phyloP scores from a whole-genome alignment of 2,113 vertebrate genomes.

The Eulacestoma nigropectus region DNA sequence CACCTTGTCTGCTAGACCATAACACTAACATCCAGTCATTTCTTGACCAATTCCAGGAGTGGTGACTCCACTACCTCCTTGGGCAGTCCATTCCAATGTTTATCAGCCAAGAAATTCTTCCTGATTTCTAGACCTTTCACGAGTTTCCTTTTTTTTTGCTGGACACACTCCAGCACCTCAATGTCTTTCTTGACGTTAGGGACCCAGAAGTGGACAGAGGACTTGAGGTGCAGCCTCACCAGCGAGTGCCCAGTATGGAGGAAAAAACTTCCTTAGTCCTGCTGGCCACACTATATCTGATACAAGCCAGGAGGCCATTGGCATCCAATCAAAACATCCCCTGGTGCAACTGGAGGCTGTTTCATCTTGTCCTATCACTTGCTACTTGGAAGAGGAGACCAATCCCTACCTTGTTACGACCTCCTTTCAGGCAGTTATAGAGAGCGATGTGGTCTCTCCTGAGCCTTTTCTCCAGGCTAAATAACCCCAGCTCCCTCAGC shows the following conservation, averaged over 20 bases:
- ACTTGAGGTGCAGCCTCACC: neutral
- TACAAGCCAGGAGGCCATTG: neutral
- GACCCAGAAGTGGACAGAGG: neutral
- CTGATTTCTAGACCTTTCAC: neutral
- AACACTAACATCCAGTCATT: neutral
- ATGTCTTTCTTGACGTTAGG: neutral
- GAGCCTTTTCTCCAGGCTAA: neutral
- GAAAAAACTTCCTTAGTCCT: neutral
- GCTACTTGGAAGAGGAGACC: neutral
- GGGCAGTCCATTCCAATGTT: neutral
- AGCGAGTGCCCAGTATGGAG: neutral
- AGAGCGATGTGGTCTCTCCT: rapidly evolving
- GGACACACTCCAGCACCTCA: neutral
- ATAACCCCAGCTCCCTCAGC: neutral
- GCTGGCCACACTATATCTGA: neutral
- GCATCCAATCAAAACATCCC: neutral
- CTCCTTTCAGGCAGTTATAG: neutral
- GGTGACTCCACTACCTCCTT: neutral
- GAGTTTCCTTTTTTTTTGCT: neutral
- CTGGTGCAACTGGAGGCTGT: neutral
- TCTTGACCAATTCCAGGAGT: neutral
- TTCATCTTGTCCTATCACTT: neutral
- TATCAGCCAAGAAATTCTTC: neutral
- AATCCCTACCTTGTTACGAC: neutral
- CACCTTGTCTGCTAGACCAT: neutral